phyloP scores from a whole-genome alignment of 2,888 invertebrate species.

The Cataglyphis cursor region DNA sequence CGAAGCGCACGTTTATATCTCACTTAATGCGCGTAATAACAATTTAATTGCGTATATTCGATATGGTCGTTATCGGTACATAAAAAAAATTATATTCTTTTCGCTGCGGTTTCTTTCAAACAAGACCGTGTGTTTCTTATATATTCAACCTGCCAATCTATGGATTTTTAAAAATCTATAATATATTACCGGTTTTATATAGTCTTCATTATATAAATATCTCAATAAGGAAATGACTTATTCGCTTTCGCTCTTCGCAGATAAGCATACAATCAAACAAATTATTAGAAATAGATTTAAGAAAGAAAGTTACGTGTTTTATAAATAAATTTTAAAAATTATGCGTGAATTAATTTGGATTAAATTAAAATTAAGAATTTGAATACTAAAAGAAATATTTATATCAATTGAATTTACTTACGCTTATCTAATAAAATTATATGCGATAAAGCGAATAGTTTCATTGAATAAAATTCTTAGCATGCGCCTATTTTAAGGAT shows the following conservation, averaged over 20 bases:
- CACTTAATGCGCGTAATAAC: slow-evolving; percentile 37
- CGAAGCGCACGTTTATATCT: slow-evolving; percentile 9
- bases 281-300: neutral
- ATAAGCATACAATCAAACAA: neutral
- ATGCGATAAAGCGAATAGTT: neutral
- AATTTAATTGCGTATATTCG: slow-evolving; percentile 38
- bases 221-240: neutral
- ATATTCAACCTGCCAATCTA: neutral
- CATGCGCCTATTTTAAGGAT: slow-evolving; percentile 14
- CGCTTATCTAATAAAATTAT: neutral
- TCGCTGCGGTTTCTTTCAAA: neutral
- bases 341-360: neutral
- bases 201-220: neutral
- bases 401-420: neutral
- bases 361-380: slow-evolving; percentile 6
- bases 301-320: neutral
- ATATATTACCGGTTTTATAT: neutral
- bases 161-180: neutral
- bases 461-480: neutral
- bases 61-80: slow-evolving; percentile 21
- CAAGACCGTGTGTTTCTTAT: neutral
- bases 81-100: slow-evolving; percentile 11
- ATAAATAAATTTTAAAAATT: neutral
- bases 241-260: neutral
- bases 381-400: neutral